Base-by-base conservation (phyloP, 2,888 invertebrate genomes). In the Meloe dianella region DNA sequence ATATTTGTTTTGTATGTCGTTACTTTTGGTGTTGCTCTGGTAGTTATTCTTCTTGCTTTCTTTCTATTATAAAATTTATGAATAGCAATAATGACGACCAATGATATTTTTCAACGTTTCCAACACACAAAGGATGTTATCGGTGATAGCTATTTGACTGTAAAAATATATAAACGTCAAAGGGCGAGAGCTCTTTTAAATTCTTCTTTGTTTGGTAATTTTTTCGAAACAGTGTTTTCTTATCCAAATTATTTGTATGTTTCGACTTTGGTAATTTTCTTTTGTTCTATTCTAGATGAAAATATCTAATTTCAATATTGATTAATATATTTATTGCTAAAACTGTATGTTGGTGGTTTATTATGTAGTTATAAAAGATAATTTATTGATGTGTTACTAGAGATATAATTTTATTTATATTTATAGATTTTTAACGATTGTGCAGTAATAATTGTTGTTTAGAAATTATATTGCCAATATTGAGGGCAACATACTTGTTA, bases 281-380 rank as follows among this genome's bases (percentile, higher is more conserved):
- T 29, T 22, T 27, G 22, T 1, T 22, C 17, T 14, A 1, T 57
- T 14, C 2, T 35, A 14, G 24, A 27, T 54, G 8, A 24, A 24
- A 29, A 8, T 27, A 10, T 27, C 14, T 38, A 38, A 14, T 38
- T 38, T 38, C 35, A 41, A 41, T 41, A 7, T 41, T 17, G 22
- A 51, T 51, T 20, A 22, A 51, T 41, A 41, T 72, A 70, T 66
- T 66, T 66, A 70, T 65, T 66, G 57, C 56, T n/a, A 71, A 61
- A 63, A 71, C 66, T 71, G 30, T 32, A 62, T 64, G 65, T 67
- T 60, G 63, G 22, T 62, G 65, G 69, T 70, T 72, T 73, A 71
- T 63, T 69, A 71, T 71, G 64, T 64, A 71, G 69, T 63, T 64
- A 72, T 51, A 51, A 51, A 51, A 41, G 9, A 22, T 41, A 17